Evolutionary conservation across 1,140 invertebrate genomes (phyloP).

Genomic region (Lepidurus apus): DNA sequence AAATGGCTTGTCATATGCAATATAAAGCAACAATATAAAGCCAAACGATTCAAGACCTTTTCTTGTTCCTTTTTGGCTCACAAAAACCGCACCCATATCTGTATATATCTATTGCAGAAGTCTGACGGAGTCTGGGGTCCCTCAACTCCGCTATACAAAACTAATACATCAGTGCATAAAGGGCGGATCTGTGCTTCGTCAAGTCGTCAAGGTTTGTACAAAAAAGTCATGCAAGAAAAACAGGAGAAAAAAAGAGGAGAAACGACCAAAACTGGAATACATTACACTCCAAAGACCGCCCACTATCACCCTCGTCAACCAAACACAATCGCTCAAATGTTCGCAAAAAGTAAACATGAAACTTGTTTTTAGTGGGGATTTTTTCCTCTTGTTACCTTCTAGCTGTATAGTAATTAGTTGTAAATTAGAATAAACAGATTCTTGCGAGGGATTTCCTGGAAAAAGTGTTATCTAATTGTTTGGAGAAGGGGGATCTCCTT

Average conservation of each 20-base stretch:
- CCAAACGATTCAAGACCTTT: no score
- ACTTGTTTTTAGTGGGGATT: no score
- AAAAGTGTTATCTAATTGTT: constrained; percentile 6
- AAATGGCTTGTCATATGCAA: background rate
- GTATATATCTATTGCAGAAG: constrained; percentile 22
- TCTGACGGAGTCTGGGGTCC: constrained; percentile 16
- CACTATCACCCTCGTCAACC: no score
- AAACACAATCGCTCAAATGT: no score
- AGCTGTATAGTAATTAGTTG: background rate
- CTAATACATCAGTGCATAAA: constrained; percentile 19
- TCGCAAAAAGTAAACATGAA: no score
- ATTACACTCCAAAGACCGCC: background rate
- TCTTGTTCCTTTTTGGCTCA: background rate
- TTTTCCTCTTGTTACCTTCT: background rate
- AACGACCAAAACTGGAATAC: background rate
- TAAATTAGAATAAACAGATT: constrained; percentile 16
- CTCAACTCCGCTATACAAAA: background rate
- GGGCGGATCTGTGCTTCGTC: constrained; percentile 20
- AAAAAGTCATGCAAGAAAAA: constrained; percentile 11
- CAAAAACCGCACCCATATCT: background rate
- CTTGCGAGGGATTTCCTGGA: background rate
- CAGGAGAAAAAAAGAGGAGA: background rate
- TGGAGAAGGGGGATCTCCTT: background rate
- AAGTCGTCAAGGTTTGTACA: constrained; percentile 9
- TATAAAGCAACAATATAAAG: no score